Conservation (phyloP, 2,113 vertebrate species). For the Neomonachus schauinslandi region DNA sequence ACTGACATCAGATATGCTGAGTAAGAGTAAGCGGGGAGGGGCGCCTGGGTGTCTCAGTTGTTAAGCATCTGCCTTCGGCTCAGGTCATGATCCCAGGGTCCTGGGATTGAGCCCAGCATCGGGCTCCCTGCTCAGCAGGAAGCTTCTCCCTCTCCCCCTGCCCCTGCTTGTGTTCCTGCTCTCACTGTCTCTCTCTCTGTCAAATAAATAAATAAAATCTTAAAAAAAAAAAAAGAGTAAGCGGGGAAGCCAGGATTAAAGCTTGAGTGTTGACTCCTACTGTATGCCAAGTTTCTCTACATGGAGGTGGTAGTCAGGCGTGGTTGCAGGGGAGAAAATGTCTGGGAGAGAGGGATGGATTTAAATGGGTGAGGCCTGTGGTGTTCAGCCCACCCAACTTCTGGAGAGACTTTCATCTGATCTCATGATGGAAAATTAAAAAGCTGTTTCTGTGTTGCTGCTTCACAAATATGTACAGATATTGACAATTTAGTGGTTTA, state of each 20-base stretch:
- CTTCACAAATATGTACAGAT: background rate
- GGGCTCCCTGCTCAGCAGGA: no score
- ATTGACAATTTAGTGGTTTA: conserved; percentile 5
- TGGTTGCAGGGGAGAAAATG: background rate
- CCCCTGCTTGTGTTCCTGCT: no score
- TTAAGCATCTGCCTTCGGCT: no score
- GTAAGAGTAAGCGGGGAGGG: background rate
- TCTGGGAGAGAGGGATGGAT: background rate
- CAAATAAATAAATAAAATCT: no score
- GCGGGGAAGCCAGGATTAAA: background rate
- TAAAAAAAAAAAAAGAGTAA: background rate
- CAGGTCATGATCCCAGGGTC: no score
- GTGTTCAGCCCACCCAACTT: background rate
- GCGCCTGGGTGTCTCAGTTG: no score
- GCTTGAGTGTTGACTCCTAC: background rate
- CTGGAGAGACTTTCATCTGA: background rate
- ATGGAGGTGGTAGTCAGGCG: background rate
- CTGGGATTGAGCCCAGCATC: no score
- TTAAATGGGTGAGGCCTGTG: background rate
- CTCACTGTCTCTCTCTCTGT: no score
- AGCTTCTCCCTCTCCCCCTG: no score
- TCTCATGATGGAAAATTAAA: background rate
- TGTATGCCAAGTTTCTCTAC: background rate
- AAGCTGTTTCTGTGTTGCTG: background rate
- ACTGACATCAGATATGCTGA: background rate